A percentile compares a stretch with the other conserved stretches of the same genome.
Evolutionary conservation across 2,888 invertebrate genomes (phyloP).

Genomic region (Cantharis rufa): DNA sequence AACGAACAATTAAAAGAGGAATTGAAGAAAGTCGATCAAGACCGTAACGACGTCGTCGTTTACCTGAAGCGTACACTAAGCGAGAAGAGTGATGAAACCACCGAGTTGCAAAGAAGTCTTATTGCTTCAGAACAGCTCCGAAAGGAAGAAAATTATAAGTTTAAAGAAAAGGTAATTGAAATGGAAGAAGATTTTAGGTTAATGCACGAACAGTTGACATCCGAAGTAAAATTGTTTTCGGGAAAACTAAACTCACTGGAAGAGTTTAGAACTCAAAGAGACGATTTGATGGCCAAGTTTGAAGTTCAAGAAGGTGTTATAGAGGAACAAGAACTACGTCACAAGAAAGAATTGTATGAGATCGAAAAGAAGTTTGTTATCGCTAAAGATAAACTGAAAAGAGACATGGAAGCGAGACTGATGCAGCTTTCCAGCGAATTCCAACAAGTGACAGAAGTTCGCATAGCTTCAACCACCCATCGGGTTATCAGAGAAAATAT

Average conservation of each 20-base stretch:
- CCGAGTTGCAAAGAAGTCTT: slow-evolving; percentile 73
- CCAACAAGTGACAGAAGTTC: slow-evolving; percentile 80
- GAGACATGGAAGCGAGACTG: slow-evolving; percentile 83
- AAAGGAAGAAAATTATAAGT: slow-evolving; percentile 72
- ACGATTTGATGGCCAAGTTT: slow-evolving; percentile 82
- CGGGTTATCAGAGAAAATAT: slow-evolving; percentile 84
- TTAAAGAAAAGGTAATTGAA: slow-evolving; percentile 67
- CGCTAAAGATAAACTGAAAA: slow-evolving; percentile 80
- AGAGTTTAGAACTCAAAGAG: slow-evolving; percentile 86
- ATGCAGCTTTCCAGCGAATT: slow-evolving; percentile 83
- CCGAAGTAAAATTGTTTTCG: slow-evolving; percentile 83
- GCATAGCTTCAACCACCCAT: slow-evolving; percentile 88
- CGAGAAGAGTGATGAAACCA: slow-evolving; percentile 66
- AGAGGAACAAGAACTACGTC: slow-evolving; percentile 75
- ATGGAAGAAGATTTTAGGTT: slow-evolving; percentile 73
- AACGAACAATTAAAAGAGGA: slow-evolving; percentile 68
- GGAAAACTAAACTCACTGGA: slow-evolving; percentile 89
- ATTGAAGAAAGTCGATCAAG: slow-evolving; percentile 73
- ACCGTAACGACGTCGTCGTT: slow-evolving; percentile 82
- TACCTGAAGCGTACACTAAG: slow-evolving; percentile 77
- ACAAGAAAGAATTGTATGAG: slow-evolving; percentile 76
- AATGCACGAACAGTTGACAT: slow-evolving; percentile 82
- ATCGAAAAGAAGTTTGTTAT: slow-evolving; percentile 72
- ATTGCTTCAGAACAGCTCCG: slow-evolving; percentile 73
- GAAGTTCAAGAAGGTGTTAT: slow-evolving; percentile 78